These are phyloP conservation scores for Paracentrotus lividus DNA, from an alignment of 53 echinoderm and acorn worm species.

Conservation along the genomic window DNA sequence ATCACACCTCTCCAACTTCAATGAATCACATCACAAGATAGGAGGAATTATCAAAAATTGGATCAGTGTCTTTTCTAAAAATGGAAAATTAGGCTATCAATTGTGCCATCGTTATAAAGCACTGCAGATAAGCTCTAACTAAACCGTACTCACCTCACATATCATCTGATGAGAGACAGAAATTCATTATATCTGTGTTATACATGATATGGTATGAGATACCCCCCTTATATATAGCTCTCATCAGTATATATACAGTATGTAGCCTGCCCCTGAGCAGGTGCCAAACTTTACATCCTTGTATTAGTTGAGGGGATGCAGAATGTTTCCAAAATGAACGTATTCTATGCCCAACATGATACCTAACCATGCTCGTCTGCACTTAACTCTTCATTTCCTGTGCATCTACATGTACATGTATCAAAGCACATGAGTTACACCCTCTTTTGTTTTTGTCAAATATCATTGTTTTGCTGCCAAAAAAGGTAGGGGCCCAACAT, in stretches of 20 bases:
- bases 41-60: too few species aligned
- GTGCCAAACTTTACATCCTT: background rate
- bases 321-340: background rate
- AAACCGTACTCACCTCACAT: background rate
- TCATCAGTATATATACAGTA: too few species aligned
- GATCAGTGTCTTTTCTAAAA: too few species aligned
- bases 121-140: background rate
- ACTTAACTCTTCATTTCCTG: slow-evolving; percentile 9
- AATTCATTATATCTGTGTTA: too few species aligned
- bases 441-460: background rate
- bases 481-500: background rate
- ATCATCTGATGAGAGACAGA: too few species aligned
- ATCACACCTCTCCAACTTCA: too few species aligned
- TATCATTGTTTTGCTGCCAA: background rate
- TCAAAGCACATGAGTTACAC: background rate
- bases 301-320: background rate
- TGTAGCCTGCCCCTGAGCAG: background rate
- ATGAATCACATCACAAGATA: too few species aligned
- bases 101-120: background rate
- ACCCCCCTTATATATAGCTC: too few species aligned
- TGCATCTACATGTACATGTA: background rate
- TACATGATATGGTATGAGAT: too few species aligned
- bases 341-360: background rate
- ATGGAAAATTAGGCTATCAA: background rate
- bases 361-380: slow-evolving; percentile 30